Conservation (phyloP, 2,888 invertebrate genomes). For the Pseudococcus viburni region DNA sequence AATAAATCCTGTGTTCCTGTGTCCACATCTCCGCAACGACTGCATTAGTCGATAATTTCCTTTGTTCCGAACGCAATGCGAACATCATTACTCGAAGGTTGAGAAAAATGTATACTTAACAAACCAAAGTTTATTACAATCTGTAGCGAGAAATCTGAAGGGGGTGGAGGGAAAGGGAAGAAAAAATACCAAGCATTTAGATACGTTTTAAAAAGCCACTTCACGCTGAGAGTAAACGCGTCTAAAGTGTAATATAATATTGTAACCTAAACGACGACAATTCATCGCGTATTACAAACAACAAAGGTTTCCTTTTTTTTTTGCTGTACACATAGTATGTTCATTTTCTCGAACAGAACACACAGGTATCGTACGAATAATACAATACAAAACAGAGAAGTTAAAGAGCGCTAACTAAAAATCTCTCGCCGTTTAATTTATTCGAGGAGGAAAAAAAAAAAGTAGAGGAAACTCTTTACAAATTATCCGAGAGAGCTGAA, state of each 20-base stretch:
- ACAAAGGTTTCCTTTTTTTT: conserved; percentile 37
- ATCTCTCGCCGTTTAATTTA: conserved; percentile 39
- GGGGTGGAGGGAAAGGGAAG: not conserved
- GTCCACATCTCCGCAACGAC: not conserved
- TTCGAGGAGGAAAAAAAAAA: conserved; percentile 2
- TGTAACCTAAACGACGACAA: conserved; percentile 24
- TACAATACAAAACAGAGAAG: not conserved
- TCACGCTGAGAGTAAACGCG: conserved; percentile 38
- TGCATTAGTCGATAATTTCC: conserved; percentile 5
- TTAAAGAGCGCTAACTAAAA: conserved; percentile 25
- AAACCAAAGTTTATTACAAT: not conserved
- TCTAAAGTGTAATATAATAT: conserved; percentile 33
- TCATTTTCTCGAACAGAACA: not conserved
- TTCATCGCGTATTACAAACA: not conserved
- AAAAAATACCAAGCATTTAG: not conserved
- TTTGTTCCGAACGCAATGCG: not conserved
- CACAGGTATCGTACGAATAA: not conserved
- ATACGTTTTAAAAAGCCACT: conserved; percentile 31
- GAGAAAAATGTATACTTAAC: not conserved
- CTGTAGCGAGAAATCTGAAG: not conserved
- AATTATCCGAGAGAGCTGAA: not conserved
- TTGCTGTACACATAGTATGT: not conserved
- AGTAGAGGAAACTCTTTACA: not conserved
- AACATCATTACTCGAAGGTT: not conserved
- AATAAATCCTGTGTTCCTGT: not conserved